Conservation (phyloP, 2,888 invertebrate genomes). For the Diplolepis rosae region DNA sequence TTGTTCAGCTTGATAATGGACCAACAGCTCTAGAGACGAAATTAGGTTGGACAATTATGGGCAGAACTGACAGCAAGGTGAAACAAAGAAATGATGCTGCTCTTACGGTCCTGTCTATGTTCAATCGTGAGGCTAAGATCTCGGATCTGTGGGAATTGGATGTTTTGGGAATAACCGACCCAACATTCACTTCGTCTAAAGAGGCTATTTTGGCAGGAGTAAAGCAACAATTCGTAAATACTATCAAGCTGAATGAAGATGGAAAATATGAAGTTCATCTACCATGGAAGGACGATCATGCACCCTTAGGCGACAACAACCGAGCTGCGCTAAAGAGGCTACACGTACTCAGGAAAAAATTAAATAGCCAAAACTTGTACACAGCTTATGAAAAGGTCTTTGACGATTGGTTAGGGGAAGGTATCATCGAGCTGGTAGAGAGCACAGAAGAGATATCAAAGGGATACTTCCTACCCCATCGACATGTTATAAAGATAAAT, state of each 20-base stretch:
- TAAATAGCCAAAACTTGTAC: conserved; percentile 45
- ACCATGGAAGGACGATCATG: conserved; percentile 62
- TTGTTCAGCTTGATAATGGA: conserved; percentile 25
- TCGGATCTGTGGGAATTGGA: conserved; percentile 61
- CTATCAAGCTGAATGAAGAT: conserved; percentile 38
- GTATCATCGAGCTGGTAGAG: conserved; percentile 56
- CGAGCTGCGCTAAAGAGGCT: conserved; percentile 53
- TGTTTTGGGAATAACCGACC: conserved; percentile 55
- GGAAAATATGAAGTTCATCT: conserved; percentile 61
- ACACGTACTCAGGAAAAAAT: conserved; percentile 46
- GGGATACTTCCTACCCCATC: conserved; percentile 41
- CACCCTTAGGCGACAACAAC: conserved; percentile 53
- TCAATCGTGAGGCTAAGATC: too few relatives aligned
- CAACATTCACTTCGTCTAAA: conserved; percentile 41
- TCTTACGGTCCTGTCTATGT: too few relatives aligned
- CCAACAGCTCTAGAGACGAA: conserved; percentile 8
- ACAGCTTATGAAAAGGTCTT: conserved; percentile 55
- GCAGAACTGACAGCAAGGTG: conserved; percentile 17
- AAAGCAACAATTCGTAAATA: conserved; percentile 42
- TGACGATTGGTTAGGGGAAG: conserved; percentile 54
- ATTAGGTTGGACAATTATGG: conserved; percentile 32
- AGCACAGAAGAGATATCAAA: too few relatives aligned
- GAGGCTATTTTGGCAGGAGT: neutral
- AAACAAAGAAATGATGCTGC: too few relatives aligned
- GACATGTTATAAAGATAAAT: conserved; percentile 40